Base-by-base conservation (phyloP, 2,888 invertebrate genomes). In the Epinotia brunnichana region DNA sequence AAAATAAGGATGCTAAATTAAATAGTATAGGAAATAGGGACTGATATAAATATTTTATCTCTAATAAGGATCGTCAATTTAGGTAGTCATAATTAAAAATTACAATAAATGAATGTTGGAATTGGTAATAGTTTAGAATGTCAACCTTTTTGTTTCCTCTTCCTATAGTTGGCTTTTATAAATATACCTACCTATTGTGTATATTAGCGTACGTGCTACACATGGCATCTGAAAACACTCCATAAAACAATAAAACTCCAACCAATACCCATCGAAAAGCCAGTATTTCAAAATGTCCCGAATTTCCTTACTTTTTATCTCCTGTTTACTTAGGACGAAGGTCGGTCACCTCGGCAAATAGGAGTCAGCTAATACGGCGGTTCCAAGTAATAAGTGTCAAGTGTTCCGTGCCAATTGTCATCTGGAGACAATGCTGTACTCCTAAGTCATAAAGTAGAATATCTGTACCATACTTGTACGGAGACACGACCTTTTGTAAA, bases 331-430 rank as follows among this genome's bases (percentile, higher is more conserved):
- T 74, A 74, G 74, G 74, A 74, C 51, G 70, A 21, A 59, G 63
- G 57, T 15, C 48, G 70, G 66, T 44, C 66, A 67, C 67, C 67
- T 61, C 53, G 11, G 68, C 74, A 72, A 72, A 74, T 60, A 72
- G 44, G 9, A 44, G 63, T 70, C 74, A 67, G 74, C 66, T 66
- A 62, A 71, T 71, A 71, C 61, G n/a, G 48, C 61, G 24, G 54
- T 10, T 39, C 62, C 17, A 35, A 41, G 68, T 72, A 74, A 74
- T 72, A 74, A 71, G 66, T 72, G 68, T 74, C 68, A 60, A 74
- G 71, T 63, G 68, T 39, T 53, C 57, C 17, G 63, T 15, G 60
- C 10, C 66, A 29, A 60, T 67, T 57, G 62, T 67, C 51, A 56
- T 61, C 41, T 44, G 61, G 35, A 54, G 70, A 70, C 62, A 62